A percentile compares a stretch with the other conserved stretches of the same genome.
These are phyloP conservation scores for Todiramphus saurophagus DNA, from an alignment of 2,113 vertebrate genomes.

Conservation along the genomic window DNA sequence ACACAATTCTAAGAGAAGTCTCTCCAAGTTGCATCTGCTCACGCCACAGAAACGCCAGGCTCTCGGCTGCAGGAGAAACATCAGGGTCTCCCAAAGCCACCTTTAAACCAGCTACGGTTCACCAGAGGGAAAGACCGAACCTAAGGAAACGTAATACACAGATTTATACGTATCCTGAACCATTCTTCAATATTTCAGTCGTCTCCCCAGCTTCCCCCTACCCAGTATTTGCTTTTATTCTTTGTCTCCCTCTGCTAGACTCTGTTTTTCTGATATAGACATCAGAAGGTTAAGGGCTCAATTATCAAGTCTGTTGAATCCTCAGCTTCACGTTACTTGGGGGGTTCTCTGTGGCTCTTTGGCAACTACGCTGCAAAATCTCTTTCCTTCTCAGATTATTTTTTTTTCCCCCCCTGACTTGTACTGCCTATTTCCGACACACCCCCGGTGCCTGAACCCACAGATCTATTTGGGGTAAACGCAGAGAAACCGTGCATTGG, in stretches of 20 bases:
- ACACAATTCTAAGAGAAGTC: neutral
- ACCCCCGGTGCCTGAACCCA: neutral
- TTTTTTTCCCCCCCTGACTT: neutral
- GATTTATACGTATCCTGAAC: neutral
- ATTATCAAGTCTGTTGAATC: constrained; percentile 70
- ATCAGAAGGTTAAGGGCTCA: constrained; percentile 78
- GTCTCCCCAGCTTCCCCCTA: constrained; percentile 55
- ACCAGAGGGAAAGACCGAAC: constrained; percentile 43
- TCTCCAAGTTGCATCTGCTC: neutral
- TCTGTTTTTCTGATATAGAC: constrained; percentile 77
- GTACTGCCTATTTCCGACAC: neutral
- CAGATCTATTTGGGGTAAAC: neutral
- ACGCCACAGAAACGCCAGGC: neutral
- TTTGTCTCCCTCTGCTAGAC: constrained; percentile 56
- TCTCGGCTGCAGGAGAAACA: neutral
- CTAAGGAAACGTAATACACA: constrained; percentile 1
- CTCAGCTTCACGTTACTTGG: constrained; percentile 52
- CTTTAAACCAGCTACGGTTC: constrained; percentile 56
- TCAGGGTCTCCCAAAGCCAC: constrained; percentile 48
- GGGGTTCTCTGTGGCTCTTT: constrained; percentile 56
- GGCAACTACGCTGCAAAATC: constrained; percentile 58
- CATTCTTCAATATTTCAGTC: neutral
- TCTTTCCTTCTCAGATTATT: constrained; percentile 12
- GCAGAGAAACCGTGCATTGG: neutral
- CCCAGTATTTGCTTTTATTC: constrained; percentile 59